These are phyloP conservation scores for Amblyornis subalaris DNA, from an alignment of 2,113 vertebrate genomes.

Conservation along the genomic window DNA sequence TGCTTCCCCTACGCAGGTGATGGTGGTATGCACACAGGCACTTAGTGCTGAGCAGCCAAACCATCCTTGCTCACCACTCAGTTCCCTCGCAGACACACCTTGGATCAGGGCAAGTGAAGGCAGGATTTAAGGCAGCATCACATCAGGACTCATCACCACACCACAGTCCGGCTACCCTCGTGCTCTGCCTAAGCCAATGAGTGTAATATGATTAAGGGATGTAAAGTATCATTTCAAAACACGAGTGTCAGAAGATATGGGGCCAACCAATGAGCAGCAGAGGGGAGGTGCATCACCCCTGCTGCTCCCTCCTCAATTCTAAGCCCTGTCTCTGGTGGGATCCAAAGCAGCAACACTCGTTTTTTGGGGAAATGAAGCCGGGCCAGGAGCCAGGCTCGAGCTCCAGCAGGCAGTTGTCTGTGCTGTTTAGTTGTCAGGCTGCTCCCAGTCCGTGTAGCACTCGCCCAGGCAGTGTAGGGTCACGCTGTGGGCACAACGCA, in stretches of 20 bases:
- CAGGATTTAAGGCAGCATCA: background rate
- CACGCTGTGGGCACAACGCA: rapidly evolving
- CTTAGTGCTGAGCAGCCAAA: background rate
- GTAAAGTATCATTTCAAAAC: background rate
- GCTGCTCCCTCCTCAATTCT: background rate
- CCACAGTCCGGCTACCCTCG: background rate
- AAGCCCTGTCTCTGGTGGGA: background rate
- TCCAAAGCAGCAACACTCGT: background rate
- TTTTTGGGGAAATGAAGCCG: rapidly evolving
- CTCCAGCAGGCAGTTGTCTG: rapidly evolving
- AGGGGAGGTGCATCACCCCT: background rate
- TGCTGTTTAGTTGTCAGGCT: rapidly evolving
- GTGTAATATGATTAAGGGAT: background rate
- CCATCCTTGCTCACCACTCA: background rate
- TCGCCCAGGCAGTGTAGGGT: rapidly evolving
- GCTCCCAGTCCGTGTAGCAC: background rate
- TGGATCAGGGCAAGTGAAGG: background rate
- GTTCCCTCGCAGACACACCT: rapidly evolving
- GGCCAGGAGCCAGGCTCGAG: background rate
- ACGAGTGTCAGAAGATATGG: rapidly evolving
- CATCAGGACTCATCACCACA: background rate
- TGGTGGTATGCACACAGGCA: background rate
- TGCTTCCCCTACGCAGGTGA: background rate
- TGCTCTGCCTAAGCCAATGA: rapidly evolving
- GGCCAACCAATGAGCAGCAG: background rate